Percentiles rank a stretch among this genome's conserved stretches.
These are phyloP conservation scores for Gymnothorax reevesii DNA, from an alignment of 2,797 vertebrate genomes.

Conservation along the genomic window DNA sequence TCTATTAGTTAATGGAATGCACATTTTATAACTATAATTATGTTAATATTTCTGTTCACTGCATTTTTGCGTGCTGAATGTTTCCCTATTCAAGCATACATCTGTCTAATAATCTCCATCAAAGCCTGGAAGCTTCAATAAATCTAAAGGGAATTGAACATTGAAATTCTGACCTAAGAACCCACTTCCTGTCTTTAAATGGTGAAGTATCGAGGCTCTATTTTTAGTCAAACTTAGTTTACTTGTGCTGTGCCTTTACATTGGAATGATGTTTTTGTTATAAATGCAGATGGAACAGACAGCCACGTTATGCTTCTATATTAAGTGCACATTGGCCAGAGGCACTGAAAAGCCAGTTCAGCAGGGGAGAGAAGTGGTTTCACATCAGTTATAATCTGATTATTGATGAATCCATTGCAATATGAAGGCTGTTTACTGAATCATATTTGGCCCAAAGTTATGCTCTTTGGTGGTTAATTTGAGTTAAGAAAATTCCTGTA, in stretches of 20 bases:
- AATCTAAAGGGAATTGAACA: neutral
- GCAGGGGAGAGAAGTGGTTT: conserved; percentile 24
- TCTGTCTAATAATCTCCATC: neutral
- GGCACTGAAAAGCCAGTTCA: conserved; percentile 9
- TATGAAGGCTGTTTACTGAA: conserved; percentile 30
- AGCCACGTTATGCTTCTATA: neutral
- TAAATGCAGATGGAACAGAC: neutral
- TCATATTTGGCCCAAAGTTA: conserved; percentile 54
- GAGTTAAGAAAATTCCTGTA: neutral
- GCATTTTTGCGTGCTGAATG: neutral
- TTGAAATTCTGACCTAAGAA: neutral
- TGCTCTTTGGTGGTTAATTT: conserved; percentile 49
- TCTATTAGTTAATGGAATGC: neutral
- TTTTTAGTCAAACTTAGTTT: neutral
- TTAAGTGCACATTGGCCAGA: neutral
- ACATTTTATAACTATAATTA: neutral
- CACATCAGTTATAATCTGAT: conserved; percentile 57
- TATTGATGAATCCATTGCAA: conserved; percentile 55
- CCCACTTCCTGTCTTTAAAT: neutral
- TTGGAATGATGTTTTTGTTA: neutral
- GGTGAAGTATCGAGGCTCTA: neutral
- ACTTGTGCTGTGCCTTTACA: neutral
- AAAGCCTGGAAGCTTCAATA: neutral
- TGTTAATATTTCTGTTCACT: neutral
- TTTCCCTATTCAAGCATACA: neutral